These are phyloP conservation scores for Psephotus haematonotus DNA, from an alignment of 2,113 vertebrate species.

Conservation along the genomic window DNA sequence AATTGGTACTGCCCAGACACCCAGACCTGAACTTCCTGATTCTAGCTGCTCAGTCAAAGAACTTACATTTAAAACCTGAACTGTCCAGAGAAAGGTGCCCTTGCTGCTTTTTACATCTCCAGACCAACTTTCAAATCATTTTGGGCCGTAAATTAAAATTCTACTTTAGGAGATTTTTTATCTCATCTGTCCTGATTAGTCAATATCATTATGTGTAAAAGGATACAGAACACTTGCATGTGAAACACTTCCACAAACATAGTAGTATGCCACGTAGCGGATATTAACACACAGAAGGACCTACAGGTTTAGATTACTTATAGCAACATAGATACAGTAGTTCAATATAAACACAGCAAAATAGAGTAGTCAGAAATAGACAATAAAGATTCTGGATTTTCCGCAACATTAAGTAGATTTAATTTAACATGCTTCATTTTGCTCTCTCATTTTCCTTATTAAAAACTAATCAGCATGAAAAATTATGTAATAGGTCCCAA, in stretches of 20 bases:
- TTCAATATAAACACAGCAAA: not conserved
- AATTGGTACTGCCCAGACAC: not conserved
- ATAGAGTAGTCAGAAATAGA: not conserved
- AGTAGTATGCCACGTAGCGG: not conserved
- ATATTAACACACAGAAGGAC: not conserved
- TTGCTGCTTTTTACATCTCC: not conserved
- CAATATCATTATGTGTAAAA: not conserved
- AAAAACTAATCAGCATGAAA: not conserved
- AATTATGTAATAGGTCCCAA: not conserved
- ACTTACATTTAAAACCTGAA: not conserved
- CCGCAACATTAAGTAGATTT: not conserved
- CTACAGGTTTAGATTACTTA: not conserved
- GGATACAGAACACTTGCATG: not conserved
- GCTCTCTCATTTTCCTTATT: not conserved
- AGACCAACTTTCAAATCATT: not conserved
- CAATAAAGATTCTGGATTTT: not conserved
- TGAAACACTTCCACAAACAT: not conserved
- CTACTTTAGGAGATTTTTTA: not conserved
- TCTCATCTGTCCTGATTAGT: not conserved
- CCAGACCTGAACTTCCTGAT: not conserved
- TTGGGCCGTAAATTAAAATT: not conserved
- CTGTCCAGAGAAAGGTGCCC: not conserved
- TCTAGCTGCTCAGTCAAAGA: not conserved
- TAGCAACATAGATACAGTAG: not conserved
- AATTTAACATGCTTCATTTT: not conserved